Evolutionary conservation across 2,797 vertebrate species (phyloP), one percentile per base, ranked within the genome.

Genomic region (Chaetodon trifasciatus): DNA sequence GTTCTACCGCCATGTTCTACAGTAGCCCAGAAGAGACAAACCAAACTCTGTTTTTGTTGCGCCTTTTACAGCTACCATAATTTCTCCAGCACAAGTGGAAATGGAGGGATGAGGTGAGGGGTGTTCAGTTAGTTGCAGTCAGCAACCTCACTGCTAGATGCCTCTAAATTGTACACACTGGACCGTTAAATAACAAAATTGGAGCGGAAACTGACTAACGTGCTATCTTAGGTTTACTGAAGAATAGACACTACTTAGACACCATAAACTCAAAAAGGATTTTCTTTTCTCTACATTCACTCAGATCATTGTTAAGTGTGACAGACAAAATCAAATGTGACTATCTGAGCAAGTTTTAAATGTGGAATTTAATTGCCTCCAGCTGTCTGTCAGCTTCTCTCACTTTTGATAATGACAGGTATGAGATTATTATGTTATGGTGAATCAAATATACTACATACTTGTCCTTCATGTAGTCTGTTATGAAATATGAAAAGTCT

Each of bases 371-470:
- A 39, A 58, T 40, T 5, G 46, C 8, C 17, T 65, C 5, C 13
- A 65, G 35, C 42, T 64, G 32, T 61, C 24, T 37, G 21, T n/a
- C 68, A 55, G 57, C 35, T 65, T 40, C 62, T 64, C 46, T 53
- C 46, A 42, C 37, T 39, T 58, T 53, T 61, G 6, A 46, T 49
- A 8, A 8, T 70, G 53, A 37, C 61, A 46, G 28, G 37, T 68
- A 15, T 24, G 17, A 50, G 10, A 28, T 35, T 15, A 58, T 52
- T 46, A 57, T 68, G 15, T 1, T n/a, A 52, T 21, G 16, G 39
- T 28, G 12, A 72, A 28, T 6, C 28, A 74, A 28, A 13, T 24
- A 8, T 53, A 12, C 42, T 17, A 6, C 53, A 39, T 50, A 32
- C 44, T 70, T 67, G 60, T 49, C 46, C 32, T n/a, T 19, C 21